A percentile compares a stretch with the other conserved stretches of the same genome.
phyloP scores from a whole-genome alignment of 2,888 invertebrate species.

The Calliphora vomitoria region DNA sequence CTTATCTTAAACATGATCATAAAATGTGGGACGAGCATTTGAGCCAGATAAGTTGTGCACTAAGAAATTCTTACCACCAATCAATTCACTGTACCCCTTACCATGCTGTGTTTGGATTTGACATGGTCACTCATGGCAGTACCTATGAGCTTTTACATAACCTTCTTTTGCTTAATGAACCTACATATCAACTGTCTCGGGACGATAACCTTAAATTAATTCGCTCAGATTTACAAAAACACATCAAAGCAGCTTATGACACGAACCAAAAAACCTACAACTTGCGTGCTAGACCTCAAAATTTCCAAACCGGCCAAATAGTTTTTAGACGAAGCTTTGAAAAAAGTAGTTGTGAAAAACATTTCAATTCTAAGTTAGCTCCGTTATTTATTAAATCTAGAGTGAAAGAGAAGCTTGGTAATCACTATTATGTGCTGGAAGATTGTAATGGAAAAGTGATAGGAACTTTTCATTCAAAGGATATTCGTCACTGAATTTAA shows the following conservation, averaged over 20 bases:
- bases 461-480: slow-evolving; percentile 13
- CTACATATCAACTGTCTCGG: not conserved
- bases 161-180: not conserved
- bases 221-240: not conserved
- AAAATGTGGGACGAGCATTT: not conserved
- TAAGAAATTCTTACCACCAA: not conserved
- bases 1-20: not conserved
- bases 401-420: not conserved
- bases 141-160: not conserved
- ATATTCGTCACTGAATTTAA: not conserved
- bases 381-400: not conserved
- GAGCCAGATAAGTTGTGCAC: not conserved
- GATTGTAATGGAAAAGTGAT: slow-evolving; percentile 16
- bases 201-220: not conserved
- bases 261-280: not conserved
- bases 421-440: slow-evolving; percentile 13
- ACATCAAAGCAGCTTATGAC: not conserved
- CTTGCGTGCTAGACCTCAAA: not conserved
- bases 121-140: not conserved
- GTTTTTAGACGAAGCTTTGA: not conserved
- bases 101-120: not conserved
- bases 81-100: not conserved
- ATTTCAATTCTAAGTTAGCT: slow-evolving; percentile 9
- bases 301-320: not conserved
- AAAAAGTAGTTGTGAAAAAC: not conserved